Conservation (phyloP, 2,888 invertebrate genomes). For the Adineta ricciae region DNA sequence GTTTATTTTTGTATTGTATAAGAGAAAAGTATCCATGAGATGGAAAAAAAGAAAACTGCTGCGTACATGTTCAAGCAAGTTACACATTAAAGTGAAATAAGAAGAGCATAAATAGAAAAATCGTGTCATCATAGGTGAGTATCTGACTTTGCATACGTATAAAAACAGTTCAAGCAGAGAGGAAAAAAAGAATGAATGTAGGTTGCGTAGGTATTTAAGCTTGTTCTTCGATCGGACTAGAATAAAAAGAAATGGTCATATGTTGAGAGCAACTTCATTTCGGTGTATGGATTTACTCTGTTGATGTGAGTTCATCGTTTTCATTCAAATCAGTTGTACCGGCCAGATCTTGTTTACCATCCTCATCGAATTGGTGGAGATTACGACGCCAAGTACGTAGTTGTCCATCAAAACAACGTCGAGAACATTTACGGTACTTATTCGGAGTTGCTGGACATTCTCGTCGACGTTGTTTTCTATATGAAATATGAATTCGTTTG, state of each 20-base stretch:
- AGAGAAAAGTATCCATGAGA: not conserved
- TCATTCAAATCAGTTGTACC: not conserved
- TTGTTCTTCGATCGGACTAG: not conserved
- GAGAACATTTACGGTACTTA: slow-evolving; percentile 30
- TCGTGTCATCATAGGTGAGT: not conserved
- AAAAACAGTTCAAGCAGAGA: not conserved
- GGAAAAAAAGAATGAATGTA: not conserved
- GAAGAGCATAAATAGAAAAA: not conserved
- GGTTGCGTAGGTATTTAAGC: not conserved
- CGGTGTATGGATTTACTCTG: not conserved
- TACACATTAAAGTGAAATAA: not conserved
- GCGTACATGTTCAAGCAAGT: not conserved
- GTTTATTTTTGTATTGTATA: not conserved
- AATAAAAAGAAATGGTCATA: not conserved
- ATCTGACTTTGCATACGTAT: not conserved
- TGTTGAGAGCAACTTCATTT: too few relatives aligned
- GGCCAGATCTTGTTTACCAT: not conserved
- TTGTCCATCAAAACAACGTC: slow-evolving; percentile 33
- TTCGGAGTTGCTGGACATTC: slow-evolving; percentile 6
- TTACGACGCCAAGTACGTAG: slow-evolving; percentile 29
- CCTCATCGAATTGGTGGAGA: slow-evolving; percentile 30
- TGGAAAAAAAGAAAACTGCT: not conserved
- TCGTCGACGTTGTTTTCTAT: slow-evolving; percentile 1
- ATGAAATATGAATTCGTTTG: not conserved
- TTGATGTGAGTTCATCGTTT: not conserved